Evolutionary conservation across 2,888 invertebrate species (phyloP).

Genomic region (Drosophila barbarae): DNA sequence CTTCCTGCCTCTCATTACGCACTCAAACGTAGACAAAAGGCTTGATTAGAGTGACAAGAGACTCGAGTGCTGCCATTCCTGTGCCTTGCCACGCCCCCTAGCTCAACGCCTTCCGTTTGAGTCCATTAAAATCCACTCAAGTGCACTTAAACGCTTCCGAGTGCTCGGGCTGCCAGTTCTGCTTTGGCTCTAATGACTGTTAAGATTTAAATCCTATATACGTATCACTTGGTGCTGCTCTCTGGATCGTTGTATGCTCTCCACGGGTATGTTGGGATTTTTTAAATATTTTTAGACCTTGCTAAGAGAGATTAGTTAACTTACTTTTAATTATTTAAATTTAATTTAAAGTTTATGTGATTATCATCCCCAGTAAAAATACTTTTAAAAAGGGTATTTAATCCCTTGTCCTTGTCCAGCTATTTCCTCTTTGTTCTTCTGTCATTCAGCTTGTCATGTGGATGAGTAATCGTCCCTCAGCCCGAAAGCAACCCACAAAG

Average conservation of each 20-base stretch:
- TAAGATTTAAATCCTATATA: slow-evolving; percentile 40
- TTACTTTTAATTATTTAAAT: background rate
- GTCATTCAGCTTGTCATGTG: slow-evolving; percentile 29
- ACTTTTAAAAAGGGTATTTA: background rate
- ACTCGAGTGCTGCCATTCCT: slow-evolving; percentile 20
- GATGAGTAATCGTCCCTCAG: slow-evolving; percentile 47
- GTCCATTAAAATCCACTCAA: slow-evolving; percentile 75
- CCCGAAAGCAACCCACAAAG: slow-evolving; percentile 15
- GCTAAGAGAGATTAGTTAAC: no score
- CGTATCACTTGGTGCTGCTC: background rate
- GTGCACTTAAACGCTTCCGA: slow-evolving; percentile 75
- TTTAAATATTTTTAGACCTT: background rate
- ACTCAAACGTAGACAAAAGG: slow-evolving; percentile 47
- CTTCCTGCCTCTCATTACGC: slow-evolving; percentile 32
- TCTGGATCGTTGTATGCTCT: background rate
- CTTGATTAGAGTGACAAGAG: slow-evolving; percentile 66
- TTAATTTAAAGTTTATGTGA: background rate
- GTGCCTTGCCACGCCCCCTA: slow-evolving; percentile 19
- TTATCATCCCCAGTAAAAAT: background rate
- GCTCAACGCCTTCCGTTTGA: slow-evolving; percentile 17
- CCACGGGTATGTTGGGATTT: background rate
- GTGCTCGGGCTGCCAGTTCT: slow-evolving; percentile 51
- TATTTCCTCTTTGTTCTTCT: background rate
- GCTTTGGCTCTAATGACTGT: slow-evolving; percentile 34
- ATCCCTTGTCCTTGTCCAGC: no score